Conservation (phyloP, 2,888 invertebrate genomes). For the Cataglyphis altisquamis region DNA sequence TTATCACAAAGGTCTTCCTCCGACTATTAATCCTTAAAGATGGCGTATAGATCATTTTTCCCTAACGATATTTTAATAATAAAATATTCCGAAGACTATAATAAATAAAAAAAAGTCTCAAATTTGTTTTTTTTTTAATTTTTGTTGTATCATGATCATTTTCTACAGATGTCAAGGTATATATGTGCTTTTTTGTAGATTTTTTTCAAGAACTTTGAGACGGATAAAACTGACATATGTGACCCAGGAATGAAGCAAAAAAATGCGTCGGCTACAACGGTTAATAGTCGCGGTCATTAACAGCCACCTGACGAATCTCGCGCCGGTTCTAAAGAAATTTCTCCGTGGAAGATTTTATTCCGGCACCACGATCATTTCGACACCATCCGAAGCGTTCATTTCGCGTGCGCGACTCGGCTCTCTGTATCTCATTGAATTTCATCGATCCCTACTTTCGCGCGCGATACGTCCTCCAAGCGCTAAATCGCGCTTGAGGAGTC, state of each 20-base stretch:
- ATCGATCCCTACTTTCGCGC: neutral
- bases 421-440: neutral
- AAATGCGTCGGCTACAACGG: too few relatives aligned
- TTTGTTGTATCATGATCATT: too few relatives aligned
- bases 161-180: too few relatives aligned
- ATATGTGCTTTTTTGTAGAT: too few relatives aligned
- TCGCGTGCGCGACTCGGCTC: neutral
- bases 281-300: conserved; percentile 1
- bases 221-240: too few relatives aligned
- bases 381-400: neutral
- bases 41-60: too few relatives aligned
- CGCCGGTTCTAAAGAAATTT: neutral
- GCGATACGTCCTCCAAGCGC: neutral
- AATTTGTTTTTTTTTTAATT: too few relatives aligned
- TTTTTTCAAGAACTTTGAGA: too few relatives aligned
- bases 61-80: too few relatives aligned
- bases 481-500: neutral
- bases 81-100: too few relatives aligned
- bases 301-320: neutral
- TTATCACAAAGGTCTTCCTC: neutral
- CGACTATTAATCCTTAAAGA: neutral
- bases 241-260: too few relatives aligned
- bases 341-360: neutral
- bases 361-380: neutral
- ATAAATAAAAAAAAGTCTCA: too few relatives aligned